Conservation (phyloP, 2,888 invertebrate genomes). For the Meiosimyza decipiens region DNA sequence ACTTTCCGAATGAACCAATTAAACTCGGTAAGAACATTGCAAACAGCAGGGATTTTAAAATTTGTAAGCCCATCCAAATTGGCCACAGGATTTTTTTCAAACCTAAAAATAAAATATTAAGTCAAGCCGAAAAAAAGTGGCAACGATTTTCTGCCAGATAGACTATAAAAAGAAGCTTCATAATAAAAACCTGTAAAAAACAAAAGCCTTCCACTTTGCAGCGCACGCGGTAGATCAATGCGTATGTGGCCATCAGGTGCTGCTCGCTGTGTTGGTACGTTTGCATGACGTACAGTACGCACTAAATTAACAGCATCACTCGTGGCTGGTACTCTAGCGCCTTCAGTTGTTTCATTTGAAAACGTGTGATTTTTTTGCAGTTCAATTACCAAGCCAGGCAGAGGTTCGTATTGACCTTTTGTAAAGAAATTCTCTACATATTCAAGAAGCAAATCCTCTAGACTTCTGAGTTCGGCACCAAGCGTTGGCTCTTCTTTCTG, state of each 20-base stretch:
- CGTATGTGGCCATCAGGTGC: constrained; percentile 65
- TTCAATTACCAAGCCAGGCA: constrained; percentile 55
- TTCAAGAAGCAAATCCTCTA: constrained; percentile 57
- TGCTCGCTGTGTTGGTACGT: constrained; percentile 63
- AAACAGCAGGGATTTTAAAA: constrained; percentile 83
- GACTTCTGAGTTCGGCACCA: constrained; percentile 48
- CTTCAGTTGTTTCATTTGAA: constrained; percentile 60
- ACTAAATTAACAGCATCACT: constrained; percentile 62
- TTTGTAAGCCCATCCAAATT: constrained; percentile 82
- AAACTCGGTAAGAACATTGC: constrained; percentile 88
- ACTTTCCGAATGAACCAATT: constrained; percentile 83
- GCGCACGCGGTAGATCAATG: constrained; percentile 72
- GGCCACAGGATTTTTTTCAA: constrained; percentile 87
- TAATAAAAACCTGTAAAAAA: constrained; percentile 70
- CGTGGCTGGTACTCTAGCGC: constrained; percentile 61
- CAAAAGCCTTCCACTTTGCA: constrained; percentile 73
- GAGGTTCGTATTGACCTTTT: constrained; percentile 56
- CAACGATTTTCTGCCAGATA: neutral
- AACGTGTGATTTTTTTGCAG: constrained; percentile 50
- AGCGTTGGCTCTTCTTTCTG: constrained; percentile 18
- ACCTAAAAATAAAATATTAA: constrained; percentile 73
- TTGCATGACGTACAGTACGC: constrained; percentile 52
- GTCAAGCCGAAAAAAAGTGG: neutral
- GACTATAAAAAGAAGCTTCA: neutral
- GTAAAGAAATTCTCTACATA: constrained; percentile 58